These are phyloP conservation scores for Amblyornis subalaris DNA, from an alignment of 2,113 vertebrate genomes.

Conservation along the genomic window DNA sequence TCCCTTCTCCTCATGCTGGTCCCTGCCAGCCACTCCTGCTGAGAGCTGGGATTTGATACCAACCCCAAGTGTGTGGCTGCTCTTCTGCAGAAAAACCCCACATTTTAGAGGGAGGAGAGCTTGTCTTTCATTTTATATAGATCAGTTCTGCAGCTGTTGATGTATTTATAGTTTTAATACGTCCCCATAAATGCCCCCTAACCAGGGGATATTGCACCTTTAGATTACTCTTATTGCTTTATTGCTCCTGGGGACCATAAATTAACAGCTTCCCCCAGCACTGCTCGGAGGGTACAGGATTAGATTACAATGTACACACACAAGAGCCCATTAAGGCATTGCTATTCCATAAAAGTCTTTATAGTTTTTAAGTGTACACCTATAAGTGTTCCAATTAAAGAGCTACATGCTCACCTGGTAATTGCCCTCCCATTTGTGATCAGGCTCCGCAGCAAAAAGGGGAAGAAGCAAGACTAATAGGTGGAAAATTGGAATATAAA, in stretches of 20 bases:
- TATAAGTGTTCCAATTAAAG: slow-evolving; percentile 77
- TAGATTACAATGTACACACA: slow-evolving; percentile 63
- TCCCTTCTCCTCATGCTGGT: neutral
- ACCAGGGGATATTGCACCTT: slow-evolving; percentile 73
- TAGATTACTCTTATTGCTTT: slow-evolving; percentile 76
- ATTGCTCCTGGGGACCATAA: slow-evolving; percentile 70
- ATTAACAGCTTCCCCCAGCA: slow-evolving; percentile 69
- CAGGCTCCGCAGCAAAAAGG: slow-evolving; percentile 20
- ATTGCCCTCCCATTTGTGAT: slow-evolving; percentile 64
- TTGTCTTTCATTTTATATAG: slow-evolving; percentile 63
- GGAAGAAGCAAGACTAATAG: slow-evolving; percentile 70
- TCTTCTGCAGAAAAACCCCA: slow-evolving; percentile 19
- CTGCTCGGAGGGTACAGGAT: slow-evolving; percentile 45
- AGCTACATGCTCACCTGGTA: slow-evolving; percentile 61
- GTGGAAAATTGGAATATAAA: slow-evolving; percentile 71
- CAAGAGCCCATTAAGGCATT: slow-evolving; percentile 66
- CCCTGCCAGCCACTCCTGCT: neutral
- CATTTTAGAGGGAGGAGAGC: slow-evolving; percentile 34
- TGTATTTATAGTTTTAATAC: slow-evolving; percentile 79
- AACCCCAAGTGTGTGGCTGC: neutral
- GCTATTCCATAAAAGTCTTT: slow-evolving; percentile 71
- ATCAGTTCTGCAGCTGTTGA: slow-evolving; percentile 55
- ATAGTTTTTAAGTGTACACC: slow-evolving; percentile 65
- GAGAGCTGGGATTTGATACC: neutral
- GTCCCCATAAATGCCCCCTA: slow-evolving; percentile 74